phyloP scores from a whole-genome alignment of 2,113 vertebrate genomes.

The Syngnathus floridae region DNA sequence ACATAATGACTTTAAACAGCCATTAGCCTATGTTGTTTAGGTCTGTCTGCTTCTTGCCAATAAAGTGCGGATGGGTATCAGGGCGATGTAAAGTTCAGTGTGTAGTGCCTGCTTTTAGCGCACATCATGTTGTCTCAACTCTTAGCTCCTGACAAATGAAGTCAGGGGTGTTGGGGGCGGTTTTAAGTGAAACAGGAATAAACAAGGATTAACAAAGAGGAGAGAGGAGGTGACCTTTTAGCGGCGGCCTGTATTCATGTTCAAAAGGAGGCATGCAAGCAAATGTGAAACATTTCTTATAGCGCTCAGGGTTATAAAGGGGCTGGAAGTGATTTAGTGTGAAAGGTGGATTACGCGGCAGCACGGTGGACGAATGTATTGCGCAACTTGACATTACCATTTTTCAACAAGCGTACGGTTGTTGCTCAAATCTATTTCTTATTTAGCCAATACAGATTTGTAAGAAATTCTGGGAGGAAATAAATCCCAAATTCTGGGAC shows the following conservation, averaged over 20 bases:
- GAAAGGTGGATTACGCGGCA: background rate
- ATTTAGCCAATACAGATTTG: background rate
- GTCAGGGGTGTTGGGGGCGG: constrained; percentile 15
- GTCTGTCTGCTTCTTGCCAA: constrained; percentile 44
- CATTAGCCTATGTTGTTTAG: constrained; percentile 68
- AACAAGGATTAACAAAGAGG: constrained; percentile 13
- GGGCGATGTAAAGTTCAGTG: constrained; percentile 16
- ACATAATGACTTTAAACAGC: constrained; percentile 70
- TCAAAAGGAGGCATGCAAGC: background rate
- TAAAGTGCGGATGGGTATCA: constrained; percentile 25
- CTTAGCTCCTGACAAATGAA: constrained; percentile 28
- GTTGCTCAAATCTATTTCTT: background rate
- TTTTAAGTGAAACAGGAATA: constrained; percentile 4
- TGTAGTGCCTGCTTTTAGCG: constrained; percentile 47
- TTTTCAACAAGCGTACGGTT: background rate
- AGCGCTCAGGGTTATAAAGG: background rate
- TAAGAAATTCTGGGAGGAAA: background rate
- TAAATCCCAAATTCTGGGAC: background rate
- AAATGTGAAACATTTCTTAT: background rate
- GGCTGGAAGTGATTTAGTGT: background rate
- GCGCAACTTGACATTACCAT: background rate
- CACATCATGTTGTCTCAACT: constrained; percentile 34
- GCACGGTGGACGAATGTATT: background rate
- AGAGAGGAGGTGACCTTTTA: background rate
- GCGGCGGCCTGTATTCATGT: background rate